A percentile compares a stretch with the other conserved stretches of the same genome.
Evolutionary conservation across 1,140 invertebrate genomes (phyloP).

Genomic region (Bursaphelenchus mucronatus): DNA sequence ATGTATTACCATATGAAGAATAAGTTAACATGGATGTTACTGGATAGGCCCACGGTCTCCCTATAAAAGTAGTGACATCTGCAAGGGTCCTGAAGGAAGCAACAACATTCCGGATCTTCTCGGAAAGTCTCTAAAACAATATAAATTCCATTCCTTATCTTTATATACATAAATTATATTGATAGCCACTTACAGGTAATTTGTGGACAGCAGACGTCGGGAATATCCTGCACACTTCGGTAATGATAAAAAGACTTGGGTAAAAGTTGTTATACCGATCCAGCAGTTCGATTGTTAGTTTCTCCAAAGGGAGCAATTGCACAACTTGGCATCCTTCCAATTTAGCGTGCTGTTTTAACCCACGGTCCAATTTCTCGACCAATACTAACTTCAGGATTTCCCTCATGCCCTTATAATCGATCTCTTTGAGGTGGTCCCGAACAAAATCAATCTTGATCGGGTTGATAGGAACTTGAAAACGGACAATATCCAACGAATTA

Average conservation of each 20-base stretch:
- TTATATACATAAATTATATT: not conserved
- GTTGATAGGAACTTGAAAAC: slow-evolving; percentile 41
- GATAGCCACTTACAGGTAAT: slow-evolving; percentile 26
- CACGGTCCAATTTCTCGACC: slow-evolving; percentile 39
- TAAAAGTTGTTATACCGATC: slow-evolving; percentile 41
- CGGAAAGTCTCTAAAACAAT: slow-evolving; percentile 37
- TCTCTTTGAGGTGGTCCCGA: slow-evolving; percentile 36
- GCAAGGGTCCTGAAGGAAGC: slow-evolving; percentile 44
- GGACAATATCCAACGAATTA: slow-evolving; percentile 35
- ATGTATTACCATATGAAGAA: slow-evolving; percentile 36
- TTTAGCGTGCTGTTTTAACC: slow-evolving; percentile 31
- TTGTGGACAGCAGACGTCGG: slow-evolving; percentile 38
- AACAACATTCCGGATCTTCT: slow-evolving; percentile 44
- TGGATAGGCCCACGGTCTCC: slow-evolving; percentile 42
- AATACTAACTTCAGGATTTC: slow-evolving; percentile 42
- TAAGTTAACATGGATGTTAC: slow-evolving; percentile 26
- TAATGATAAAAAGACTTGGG: slow-evolving; percentile 43
- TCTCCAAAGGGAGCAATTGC: not conserved
- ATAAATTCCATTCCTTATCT: not conserved
- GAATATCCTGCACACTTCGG: slow-evolving; percentile 41
- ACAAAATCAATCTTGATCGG: slow-evolving; percentile 37
- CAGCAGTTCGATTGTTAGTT: slow-evolving; percentile 42
- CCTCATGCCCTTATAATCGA: slow-evolving; percentile 46
- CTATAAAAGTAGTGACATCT: slow-evolving; percentile 33
- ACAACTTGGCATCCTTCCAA: slow-evolving; percentile 39